A percentile compares a stretch with the other conserved stretches of the same genome.
Conservation (phyloP, 2,113 vertebrate species). For the Lota lota region DNA sequence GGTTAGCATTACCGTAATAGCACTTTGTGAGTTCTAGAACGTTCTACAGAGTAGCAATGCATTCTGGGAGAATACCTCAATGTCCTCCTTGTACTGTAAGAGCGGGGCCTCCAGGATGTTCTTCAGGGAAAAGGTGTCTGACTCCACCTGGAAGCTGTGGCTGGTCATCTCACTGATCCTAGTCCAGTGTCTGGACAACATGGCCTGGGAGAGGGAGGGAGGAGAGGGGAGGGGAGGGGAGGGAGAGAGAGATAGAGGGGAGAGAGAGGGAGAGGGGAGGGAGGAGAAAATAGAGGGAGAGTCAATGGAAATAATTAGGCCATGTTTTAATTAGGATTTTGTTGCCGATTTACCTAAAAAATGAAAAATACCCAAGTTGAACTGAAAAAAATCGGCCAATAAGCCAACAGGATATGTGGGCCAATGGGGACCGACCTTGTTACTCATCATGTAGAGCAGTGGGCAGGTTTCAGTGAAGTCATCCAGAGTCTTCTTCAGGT, state of each 20-base stretch:
- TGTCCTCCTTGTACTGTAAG: constrained; percentile 78
- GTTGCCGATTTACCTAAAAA: no score
- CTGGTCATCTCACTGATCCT: constrained; percentile 72
- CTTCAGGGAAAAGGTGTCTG: constrained; percentile 73
- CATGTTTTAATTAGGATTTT: no score
- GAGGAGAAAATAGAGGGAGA: background rate
- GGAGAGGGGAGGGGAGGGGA: no score
- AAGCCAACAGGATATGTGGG: background rate
- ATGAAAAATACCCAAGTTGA: background rate
- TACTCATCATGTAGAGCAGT: constrained; percentile 82
- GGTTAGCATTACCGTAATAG: no score
- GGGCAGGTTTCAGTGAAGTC: constrained; percentile 82
- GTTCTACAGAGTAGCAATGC: background rate
- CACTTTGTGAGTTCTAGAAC: background rate
- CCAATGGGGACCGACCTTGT: constrained; percentile 66
- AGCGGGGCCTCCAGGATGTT: constrained; percentile 78
- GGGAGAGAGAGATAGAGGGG: background rate
- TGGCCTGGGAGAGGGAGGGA: constrained; percentile 65
- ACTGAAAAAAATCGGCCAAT: background rate
- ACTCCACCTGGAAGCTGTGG: constrained; percentile 74
- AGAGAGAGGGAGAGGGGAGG: no score
- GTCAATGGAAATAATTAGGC: background rate
- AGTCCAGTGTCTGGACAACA: constrained; percentile 81
- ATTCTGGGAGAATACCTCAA: constrained; percentile 69
- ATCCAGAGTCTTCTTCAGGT: constrained; percentile 80